Percentiles rank a stretch among this genome's conserved stretches.
These are phyloP conservation scores for Stenchaetothrips biformis DNA, from an alignment of 2,888 invertebrate genomes.

Conservation along the genomic window DNA sequence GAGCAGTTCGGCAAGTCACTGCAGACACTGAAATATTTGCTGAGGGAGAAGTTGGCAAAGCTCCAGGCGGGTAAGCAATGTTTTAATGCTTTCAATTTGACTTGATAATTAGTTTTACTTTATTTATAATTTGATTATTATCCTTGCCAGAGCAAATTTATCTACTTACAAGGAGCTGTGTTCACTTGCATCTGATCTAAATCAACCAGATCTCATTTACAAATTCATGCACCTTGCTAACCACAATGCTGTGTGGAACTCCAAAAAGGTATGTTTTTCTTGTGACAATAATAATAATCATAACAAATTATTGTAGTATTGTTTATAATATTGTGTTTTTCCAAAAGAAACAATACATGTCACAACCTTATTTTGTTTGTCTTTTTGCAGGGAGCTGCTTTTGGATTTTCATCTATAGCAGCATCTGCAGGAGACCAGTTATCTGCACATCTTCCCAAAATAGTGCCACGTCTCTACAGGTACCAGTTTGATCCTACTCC, in stretches of 20 bases:
- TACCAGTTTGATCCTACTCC: conserved; percentile 93
- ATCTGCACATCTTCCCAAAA: conserved; percentile 72
- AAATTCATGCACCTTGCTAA: conserved; percentile 95
- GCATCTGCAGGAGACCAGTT: conserved; percentile 78
- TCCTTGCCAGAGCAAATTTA: conserved; percentile 66
- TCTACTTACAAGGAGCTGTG: conserved; percentile 94
- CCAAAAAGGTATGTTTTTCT: conserved; percentile 63
- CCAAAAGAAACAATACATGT: background rate
- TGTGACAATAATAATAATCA: conserved; percentile 6
- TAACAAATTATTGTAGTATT: conserved; percentile 1
- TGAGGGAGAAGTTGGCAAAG: conserved; percentile 78
- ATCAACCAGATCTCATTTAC: conserved; percentile 91
- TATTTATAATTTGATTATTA: conserved; percentile 27
- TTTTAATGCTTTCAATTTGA: conserved; percentile 30
- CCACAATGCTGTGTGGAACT: conserved; percentile 92
- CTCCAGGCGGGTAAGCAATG: conserved; percentile 70
- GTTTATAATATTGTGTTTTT: conserved; percentile 11
- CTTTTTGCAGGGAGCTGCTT: conserved; percentile 69
- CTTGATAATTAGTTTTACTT: background rate
- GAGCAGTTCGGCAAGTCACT: conserved; percentile 67
- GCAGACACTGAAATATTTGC: conserved; percentile 82
- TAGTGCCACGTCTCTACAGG: conserved; percentile 56
- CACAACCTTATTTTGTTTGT: background rate
- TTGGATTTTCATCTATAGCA: conserved; percentile 85
- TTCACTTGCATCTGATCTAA: conserved; percentile 86